Conservation (phyloP, 2,888 invertebrate genomes). For the Himalopsyche tibetana region DNA sequence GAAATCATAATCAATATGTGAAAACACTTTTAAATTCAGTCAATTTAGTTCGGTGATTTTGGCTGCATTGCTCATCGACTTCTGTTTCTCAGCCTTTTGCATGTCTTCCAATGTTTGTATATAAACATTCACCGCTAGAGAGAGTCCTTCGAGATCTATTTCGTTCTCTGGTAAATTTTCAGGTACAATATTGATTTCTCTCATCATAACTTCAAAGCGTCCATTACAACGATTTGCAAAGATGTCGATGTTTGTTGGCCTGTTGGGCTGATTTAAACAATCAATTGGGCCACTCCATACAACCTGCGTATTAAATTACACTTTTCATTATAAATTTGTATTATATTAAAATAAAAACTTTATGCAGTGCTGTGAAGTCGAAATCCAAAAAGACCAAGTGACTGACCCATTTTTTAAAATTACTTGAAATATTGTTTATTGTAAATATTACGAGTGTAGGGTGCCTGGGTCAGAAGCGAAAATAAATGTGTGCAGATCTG, state of each 20-base stretch:
- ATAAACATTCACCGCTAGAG: constrained; percentile 38
- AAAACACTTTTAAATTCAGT: not conserved
- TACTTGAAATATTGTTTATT: too few species aligned
- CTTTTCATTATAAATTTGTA: too few species aligned
- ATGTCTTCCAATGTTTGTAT: constrained; percentile 50
- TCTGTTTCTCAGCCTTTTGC: not conserved
- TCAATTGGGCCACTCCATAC: constrained; percentile 60
- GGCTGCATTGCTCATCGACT: not conserved
- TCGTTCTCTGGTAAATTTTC: constrained; percentile 25
- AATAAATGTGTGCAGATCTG: too few species aligned
- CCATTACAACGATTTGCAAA: constrained; percentile 57
- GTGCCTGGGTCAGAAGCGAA: too few species aligned
- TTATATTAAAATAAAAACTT: too few species aligned
- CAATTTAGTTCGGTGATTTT: not conserved
- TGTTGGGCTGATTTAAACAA: constrained; percentile 53
- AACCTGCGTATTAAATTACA: not conserved
- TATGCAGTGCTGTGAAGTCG: too few species aligned
- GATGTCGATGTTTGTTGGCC: constrained; percentile 52
- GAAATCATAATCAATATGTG: not conserved
- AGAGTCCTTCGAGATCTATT: constrained; percentile 45
- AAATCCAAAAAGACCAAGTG: too few species aligned
- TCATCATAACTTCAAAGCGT: constrained; percentile 56
- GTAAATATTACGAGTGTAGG: too few species aligned
- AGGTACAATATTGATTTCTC: constrained; percentile 52
- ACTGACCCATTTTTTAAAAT: too few species aligned